Evolutionary conservation across 2,113 vertebrate genomes (phyloP).

Genomic region (Pedetes capensis): DNA sequence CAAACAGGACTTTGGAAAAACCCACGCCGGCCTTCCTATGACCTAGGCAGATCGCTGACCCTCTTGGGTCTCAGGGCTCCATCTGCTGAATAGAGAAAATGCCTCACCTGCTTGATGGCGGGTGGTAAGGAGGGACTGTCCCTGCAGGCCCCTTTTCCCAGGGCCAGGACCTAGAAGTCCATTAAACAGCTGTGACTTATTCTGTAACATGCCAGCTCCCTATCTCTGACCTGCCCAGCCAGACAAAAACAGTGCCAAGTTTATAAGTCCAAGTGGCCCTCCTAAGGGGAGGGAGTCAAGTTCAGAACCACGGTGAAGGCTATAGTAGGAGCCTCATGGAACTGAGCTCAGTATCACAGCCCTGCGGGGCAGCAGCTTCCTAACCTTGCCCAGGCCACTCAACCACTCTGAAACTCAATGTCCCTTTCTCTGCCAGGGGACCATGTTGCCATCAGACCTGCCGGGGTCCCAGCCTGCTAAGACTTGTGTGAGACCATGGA

Average conservation of each 20-base stretch:
- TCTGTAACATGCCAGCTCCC: not conserved
- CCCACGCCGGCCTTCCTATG: not conserved
- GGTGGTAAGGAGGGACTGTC: not conserved
- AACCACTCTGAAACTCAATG: not conserved
- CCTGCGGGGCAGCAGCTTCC: not conserved
- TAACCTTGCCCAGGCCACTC: not conserved
- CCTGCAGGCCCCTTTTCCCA: not conserved
- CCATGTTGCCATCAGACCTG: not conserved
- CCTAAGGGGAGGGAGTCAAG: not conserved
- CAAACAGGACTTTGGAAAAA: constrained; percentile 54
- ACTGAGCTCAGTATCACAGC: not conserved
- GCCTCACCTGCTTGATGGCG: not conserved
- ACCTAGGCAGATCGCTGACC: not conserved
- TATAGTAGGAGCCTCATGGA: not conserved
- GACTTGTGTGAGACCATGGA: not conserved
- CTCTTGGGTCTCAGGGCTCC: not conserved
- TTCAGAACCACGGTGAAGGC: not conserved
- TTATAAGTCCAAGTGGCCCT: not conserved
- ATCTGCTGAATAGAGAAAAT: not conserved
- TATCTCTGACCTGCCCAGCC: not conserved
- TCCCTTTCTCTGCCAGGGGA: not conserved
- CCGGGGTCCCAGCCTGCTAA: not conserved
- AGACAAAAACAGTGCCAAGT: not conserved
- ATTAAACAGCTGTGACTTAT: not conserved
- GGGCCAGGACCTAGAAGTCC: not conserved